Conservation (phyloP, 1,140 invertebrate species). For the Ips typographus region DNA sequence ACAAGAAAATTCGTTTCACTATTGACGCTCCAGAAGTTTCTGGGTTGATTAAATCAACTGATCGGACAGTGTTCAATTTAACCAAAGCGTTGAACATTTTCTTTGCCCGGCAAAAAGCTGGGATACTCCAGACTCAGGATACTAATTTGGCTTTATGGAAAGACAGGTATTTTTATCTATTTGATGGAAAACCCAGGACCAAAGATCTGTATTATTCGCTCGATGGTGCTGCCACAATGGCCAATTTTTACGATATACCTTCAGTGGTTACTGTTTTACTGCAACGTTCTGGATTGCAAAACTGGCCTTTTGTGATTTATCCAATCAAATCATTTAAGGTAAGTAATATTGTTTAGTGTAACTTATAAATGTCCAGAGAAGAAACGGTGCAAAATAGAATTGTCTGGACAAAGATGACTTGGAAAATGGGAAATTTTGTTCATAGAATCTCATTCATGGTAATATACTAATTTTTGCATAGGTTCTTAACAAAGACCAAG, state of each 20-base stretch:
- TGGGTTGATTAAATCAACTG: slow-evolving; percentile 47
- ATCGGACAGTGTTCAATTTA: slow-evolving; percentile 57
- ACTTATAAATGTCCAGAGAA: neutral
- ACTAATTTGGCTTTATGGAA: slow-evolving; percentile 57
- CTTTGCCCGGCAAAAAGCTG: slow-evolving; percentile 55
- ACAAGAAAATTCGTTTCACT: slow-evolving; percentile 44
- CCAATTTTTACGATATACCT: slow-evolving; percentile 55
- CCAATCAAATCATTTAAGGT: slow-evolving; percentile 50
- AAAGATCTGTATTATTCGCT: slow-evolving; percentile 46
- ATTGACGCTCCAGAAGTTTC: slow-evolving; percentile 46
- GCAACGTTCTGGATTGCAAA: slow-evolving; percentile 54
- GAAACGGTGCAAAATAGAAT: too few species aligned
- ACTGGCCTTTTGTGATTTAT: slow-evolving; percentile 56
- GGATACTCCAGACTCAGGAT: slow-evolving; percentile 54
- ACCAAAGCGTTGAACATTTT: slow-evolving; percentile 58
- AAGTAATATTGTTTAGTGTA: slow-evolving; percentile 3
- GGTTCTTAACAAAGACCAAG: slow-evolving; percentile 40
- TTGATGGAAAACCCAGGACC: slow-evolving; percentile 55
- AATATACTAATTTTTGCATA: slow-evolving; percentile 43
- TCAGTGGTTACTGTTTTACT: slow-evolving; percentile 55
- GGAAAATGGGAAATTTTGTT: neutral
- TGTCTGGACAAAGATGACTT: neutral
- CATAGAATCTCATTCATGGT: too few species aligned
- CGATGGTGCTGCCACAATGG: slow-evolving; percentile 53
- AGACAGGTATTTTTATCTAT: slow-evolving; percentile 57